Evolutionary conservation across 1,140 invertebrate genomes (phyloP), one percentile per base, ranked within the genome.

Genomic region (Polypedilum pembai): DNA sequence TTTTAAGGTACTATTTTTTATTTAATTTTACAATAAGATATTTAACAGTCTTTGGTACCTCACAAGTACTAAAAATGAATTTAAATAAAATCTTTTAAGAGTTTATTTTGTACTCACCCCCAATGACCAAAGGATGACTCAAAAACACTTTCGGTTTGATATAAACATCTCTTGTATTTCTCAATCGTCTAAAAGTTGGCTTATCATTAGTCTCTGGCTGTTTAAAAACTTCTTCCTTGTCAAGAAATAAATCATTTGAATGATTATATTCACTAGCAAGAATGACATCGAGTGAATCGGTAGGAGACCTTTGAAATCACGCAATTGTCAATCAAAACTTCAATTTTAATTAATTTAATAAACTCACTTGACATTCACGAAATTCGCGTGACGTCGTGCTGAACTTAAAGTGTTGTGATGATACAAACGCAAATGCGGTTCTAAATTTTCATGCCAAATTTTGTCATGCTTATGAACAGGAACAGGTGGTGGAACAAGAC

Each of bases 341-440:
- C 8, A 40, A 74, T 40, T 40, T 74, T 12, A 21, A 74, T n/a
- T 74, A 17, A 21, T 41, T 40, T 8, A 10, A 17, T 10, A 15
- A 18, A 69, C 74, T 83, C 83, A 77, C 79, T 73, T 80, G 80
- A 10, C 82, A 82, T 74, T 82, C 78, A 79, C 81, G 82, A 83
- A 88, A 80, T 80, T 82, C 77, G 78, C 85, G 78, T 82, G 83
- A 80, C 80, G 83, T 78, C 80, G 85, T 75, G 83, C 86, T 79
- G 78, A 87, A 80, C 80, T 81, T 75, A 89, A 82, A 0, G 88
- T 89, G 76, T 89, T 87, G 77, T 89, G 88, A 24, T 85, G 85
- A 78, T 83, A 87, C 21, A 89, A 80, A n/a, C 88, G 80, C 40
- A 86, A 83, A 33, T 84, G 84, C 8, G 83, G 77, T 17, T 81